A percentile compares a stretch with the other conserved stretches of the same genome.
phyloP scores from a whole-genome alignment of 2,113 vertebrate species.

The Rhodinocichla rosea region DNA sequence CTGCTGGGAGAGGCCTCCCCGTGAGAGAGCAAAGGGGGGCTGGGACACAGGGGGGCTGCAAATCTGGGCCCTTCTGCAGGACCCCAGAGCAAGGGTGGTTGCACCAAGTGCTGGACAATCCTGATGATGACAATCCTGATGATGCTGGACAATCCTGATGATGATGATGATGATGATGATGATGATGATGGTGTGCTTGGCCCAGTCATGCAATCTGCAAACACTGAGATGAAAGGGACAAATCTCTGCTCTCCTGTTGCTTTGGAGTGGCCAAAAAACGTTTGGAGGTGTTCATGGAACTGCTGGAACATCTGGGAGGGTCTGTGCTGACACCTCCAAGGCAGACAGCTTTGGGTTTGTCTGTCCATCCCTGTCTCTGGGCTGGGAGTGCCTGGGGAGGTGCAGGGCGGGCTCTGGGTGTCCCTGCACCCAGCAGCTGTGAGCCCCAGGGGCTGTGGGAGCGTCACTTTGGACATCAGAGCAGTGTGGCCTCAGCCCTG shows the following conservation, averaged over 20 bases:
- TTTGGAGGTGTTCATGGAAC: background rate
- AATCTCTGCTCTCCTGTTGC: background rate
- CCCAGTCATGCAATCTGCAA: background rate
- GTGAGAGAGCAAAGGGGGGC: fast-evolving
- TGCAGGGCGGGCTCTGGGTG: fast-evolving
- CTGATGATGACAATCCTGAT: too few species aligned
- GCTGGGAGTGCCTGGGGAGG: background rate
- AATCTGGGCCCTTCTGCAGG: background rate
- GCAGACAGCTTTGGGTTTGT: background rate
- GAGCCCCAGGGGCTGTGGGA: fast-evolving
- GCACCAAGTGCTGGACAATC: background rate
- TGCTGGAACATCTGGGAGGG: background rate
- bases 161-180: background rate
- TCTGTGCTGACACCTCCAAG: background rate
- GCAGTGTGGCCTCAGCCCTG: background rate
- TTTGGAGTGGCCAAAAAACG: background rate
- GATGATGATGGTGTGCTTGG: background rate
- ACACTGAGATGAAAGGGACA: background rate
- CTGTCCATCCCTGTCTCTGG: background rate
- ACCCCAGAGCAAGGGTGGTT: background rate
- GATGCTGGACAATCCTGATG: too few species aligned
- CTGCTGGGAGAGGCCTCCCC: fast-evolving
- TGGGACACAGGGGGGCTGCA: background rate
- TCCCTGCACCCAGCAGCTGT: background rate
- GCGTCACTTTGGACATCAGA: background rate